Base-by-base conservation (phyloP, 2,113 vertebrate species). In the Pimephales promelas region DNA sequence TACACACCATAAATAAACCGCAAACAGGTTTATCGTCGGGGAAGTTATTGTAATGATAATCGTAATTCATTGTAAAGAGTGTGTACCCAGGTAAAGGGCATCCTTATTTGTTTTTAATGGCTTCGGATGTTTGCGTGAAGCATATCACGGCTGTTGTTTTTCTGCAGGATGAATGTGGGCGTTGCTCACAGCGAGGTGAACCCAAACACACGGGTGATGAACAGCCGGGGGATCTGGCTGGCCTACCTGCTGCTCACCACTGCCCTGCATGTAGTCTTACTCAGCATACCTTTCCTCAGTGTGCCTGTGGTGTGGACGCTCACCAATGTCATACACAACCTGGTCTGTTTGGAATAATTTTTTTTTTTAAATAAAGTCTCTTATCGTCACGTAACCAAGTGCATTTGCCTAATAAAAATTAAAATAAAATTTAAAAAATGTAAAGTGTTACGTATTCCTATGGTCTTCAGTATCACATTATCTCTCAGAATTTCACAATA, bases 121-220 rank as follows among this genome's bases (percentile, higher is more conserved):
- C 34, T 62, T 66, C 34, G 43, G 26, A 4, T 83, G 26, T 64
- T 70, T 76, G 45, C 13, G 49, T 64, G 16, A 52, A 54, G 28
- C 7, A 61, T 62, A 14, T 62, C 20, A 16, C 18, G 16, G 9
- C 13, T 76, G 31, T 45, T 13, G 28, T 68, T 70, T 24, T 47
- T 64, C 10, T 85, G 13, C 86, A 92, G 92, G 93, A 98, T 98
- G 97, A 97, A 98, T 78, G 97, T 98, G 84, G 97, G 97, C 81
- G 97, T 98, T 81, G 97, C 97, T 81, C 97, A 98, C 95, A 97
- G 97, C 43, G 96, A 98, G 92, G 96, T 97, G 88, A 99, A 99
- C 92, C 97, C 97, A 90, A 99, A 99, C 94, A 98, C 96, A 0
- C 91, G 96, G 92, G 96, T 99, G 90, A 96, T 98, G 96, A 98